phyloP scores from a whole-genome alignment of 2,888 invertebrate species.

The Molanna angustata region DNA sequence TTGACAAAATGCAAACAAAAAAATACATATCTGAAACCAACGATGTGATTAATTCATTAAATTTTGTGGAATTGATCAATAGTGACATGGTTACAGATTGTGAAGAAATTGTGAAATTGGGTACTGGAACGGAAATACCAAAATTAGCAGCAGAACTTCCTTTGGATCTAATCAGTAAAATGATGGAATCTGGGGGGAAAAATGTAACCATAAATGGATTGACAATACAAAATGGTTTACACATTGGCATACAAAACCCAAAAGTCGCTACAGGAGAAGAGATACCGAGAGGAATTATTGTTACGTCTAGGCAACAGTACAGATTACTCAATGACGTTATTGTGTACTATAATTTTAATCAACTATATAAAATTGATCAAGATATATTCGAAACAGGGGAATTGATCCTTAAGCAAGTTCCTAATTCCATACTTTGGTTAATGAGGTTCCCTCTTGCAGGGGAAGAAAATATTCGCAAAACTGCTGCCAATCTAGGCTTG shows the following conservation, averaged over 20 bases:
- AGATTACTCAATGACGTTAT: conserved; percentile 85
- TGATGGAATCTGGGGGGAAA: too few species aligned
- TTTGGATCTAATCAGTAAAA: too few species aligned
- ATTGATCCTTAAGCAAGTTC: conserved; percentile 79
- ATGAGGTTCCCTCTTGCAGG: conserved; percentile 82
- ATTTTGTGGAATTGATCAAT: too few species aligned
- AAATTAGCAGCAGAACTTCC: too few species aligned
- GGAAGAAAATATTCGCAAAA: conserved; percentile 68
- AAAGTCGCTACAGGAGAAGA: conserved; percentile 84
- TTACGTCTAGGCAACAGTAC: conserved; percentile 86
- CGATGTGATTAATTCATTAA: too few species aligned
- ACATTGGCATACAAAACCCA: conserved; percentile 71
- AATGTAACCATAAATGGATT: conserved; percentile 82
- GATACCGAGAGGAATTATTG: conserved; percentile 84
- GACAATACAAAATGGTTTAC: conserved; percentile 88
- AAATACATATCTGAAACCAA: too few species aligned
- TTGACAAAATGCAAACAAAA: too few species aligned
- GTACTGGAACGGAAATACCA: too few species aligned
- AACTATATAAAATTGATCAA: conserved; percentile 92
- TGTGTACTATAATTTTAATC: conserved; percentile 93
- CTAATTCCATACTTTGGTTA: conserved; percentile 84
- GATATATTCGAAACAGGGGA: conserved; percentile 85
- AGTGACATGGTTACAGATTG: too few species aligned
- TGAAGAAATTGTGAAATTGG: too few species aligned
- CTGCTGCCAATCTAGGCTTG: conserved; percentile 67